Percentiles rank a stretch among this genome's conserved stretches.
Evolutionary conservation across 2,113 vertebrate genomes (phyloP).

Genomic region (Dipodomys merriami): DNA sequence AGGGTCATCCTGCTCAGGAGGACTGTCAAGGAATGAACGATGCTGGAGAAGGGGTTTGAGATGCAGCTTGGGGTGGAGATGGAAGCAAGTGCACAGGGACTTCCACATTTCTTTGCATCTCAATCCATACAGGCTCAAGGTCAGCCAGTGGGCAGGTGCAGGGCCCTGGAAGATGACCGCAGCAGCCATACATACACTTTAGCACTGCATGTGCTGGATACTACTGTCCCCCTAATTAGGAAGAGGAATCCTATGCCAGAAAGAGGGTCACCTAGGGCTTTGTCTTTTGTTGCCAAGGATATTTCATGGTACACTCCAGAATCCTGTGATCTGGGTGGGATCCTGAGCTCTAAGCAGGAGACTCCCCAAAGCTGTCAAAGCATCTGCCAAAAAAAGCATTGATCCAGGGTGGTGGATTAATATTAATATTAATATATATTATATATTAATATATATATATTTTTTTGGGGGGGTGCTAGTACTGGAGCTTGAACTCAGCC

Average conservation of each 20-base stretch:
- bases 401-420: not conserved
- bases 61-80: not conserved
- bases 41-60: not conserved
- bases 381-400: not conserved
- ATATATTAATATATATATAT: too few species aligned
- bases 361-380: not conserved
- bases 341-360: not conserved
- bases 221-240: not conserved
- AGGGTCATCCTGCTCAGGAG: slow-evolving; percentile 69
- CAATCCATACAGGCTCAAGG: slow-evolving; percentile 35
- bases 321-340: not conserved
- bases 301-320: not conserved
- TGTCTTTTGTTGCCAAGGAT: not conserved
- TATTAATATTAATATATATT: too few species aligned
- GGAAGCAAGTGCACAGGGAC: not conserved
- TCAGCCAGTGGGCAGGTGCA: slow-evolving; percentile 6
- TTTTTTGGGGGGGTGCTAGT: too few species aligned
- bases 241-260: not conserved
- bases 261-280: not conserved
- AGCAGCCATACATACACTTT: not conserved
- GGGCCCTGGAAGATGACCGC: not conserved
- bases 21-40: slow-evolving; percentile 46
- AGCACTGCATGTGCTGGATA: not conserved
- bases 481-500: too few species aligned
- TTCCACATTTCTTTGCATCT: not conserved